phyloP scores from a whole-genome alignment of 2,113 vertebrate species.

The Uria lomvia region DNA sequence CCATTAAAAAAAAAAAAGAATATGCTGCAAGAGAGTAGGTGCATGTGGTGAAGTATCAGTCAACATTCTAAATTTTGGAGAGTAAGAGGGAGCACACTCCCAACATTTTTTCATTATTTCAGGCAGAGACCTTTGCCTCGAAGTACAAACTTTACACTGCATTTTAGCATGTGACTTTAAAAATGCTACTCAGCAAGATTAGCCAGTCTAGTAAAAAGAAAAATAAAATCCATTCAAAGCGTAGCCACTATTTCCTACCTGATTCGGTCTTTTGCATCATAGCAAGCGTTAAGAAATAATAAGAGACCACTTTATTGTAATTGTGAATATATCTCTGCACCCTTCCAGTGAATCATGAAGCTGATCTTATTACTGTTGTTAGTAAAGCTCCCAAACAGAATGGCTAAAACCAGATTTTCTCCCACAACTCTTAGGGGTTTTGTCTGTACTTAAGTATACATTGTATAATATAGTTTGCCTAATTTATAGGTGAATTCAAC shows the following conservation, averaged over 20 bases:
- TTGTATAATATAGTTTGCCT: background rate
- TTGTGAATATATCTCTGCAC: background rate
- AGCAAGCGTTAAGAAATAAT: background rate
- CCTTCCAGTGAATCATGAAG: background rate
- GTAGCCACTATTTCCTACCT: background rate
- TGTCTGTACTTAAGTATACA: background rate
- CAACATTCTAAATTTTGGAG: background rate
- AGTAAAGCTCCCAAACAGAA: background rate
- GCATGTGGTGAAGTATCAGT: background rate
- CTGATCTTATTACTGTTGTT: background rate
- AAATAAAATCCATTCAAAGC: background rate
- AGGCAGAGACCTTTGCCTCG: background rate
- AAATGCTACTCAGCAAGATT: background rate
- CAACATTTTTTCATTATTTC: background rate
- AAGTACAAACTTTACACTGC: background rate
- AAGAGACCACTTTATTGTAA: background rate
- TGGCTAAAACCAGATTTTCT: background rate
- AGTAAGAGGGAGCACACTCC: background rate
- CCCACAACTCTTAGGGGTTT: background rate
- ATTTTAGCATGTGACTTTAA: background rate
- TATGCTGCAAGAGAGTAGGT: background rate
- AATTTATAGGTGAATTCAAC: rapidly evolving
- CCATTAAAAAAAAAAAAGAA: background rate
- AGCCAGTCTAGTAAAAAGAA: background rate
- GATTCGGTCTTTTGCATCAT: background rate